Percentiles rank a stretch among this genome's conserved stretches.
Conservation (phyloP, 2,797 vertebrate genomes). For the Chelon labrosus region DNA sequence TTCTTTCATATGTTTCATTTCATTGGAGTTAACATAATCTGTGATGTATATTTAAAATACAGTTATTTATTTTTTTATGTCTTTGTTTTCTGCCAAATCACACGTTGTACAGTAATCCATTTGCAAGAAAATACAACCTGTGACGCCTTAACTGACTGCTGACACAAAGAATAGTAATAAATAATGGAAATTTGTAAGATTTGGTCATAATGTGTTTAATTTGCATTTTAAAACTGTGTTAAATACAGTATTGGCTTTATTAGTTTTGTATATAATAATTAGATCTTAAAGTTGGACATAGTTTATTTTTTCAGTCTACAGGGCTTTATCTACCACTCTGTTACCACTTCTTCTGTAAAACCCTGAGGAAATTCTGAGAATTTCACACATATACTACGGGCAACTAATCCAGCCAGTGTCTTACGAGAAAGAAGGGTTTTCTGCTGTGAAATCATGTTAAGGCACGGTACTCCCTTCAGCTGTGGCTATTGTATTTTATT, state of each 20-base stretch:
- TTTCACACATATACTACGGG: background rate
- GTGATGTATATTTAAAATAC: constrained; percentile 34
- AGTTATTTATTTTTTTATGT: constrained; percentile 48
- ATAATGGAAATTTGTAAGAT: background rate
- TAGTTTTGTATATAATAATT: background rate
- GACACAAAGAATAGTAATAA: background rate
- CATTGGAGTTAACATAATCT: background rate
- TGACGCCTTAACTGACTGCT: background rate
- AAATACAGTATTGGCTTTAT: too few species aligned
- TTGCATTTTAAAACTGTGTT: too few species aligned
- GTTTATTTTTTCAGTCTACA: too few species aligned
- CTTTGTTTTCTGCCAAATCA: background rate
- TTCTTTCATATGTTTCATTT: background rate
- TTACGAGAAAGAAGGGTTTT: constrained; percentile 2
- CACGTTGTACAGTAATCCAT: background rate
- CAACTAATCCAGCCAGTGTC: constrained; percentile 11
- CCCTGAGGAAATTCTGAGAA: background rate
- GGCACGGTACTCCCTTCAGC: constrained; percentile 10
- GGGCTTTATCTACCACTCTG: too few species aligned
- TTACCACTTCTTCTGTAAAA: too few species aligned
- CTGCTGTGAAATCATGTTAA: constrained; percentile 41
- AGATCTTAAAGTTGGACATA: too few species aligned
- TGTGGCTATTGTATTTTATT: constrained; percentile 31
- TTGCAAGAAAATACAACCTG: background rate
- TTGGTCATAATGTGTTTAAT: too few species aligned